Evolutionary conservation across 2,113 vertebrate genomes (phyloP).

Genomic region (Dipodomys merriami): DNA sequence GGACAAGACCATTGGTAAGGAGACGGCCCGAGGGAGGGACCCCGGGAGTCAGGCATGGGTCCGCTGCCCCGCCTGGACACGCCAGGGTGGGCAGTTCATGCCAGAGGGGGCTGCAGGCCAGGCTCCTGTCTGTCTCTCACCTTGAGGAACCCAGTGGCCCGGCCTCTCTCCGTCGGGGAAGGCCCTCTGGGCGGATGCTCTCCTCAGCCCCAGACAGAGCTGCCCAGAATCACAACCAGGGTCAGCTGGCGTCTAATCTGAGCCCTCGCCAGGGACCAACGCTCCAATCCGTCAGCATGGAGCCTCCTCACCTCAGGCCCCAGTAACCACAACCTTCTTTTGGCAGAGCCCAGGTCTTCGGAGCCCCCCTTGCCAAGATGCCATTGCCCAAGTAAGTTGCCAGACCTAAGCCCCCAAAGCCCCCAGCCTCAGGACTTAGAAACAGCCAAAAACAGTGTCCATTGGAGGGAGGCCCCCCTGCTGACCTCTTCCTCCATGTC

Average conservation of each 20-base stretch:
- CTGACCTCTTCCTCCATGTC: neutral
- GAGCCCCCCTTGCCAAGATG: accelerated
- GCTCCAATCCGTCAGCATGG: accelerated
- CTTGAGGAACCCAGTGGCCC: neutral
- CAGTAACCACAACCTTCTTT: neutral
- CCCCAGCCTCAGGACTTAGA: accelerated
- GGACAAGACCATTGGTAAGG: neutral
- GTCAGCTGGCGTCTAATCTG: neutral
- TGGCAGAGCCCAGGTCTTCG: accelerated
- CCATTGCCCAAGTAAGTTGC: neutral
- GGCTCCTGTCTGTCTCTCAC: neutral
- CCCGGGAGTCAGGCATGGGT: neutral
- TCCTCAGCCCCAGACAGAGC: too few species aligned
- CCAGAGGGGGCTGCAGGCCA: neutral
- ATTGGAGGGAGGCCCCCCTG: accelerated
- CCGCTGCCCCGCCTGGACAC: too few species aligned
- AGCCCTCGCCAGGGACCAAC: neutral
- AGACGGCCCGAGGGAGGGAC: accelerated
- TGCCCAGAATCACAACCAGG: accelerated
- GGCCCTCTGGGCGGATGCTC: neutral
- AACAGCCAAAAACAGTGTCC: accelerated
- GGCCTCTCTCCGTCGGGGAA: accelerated
- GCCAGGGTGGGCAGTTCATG: neutral
- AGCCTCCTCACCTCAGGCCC: accelerated
- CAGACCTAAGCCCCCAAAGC: neutral